Conservation (phyloP, 2,113 vertebrate species). For the Uropsilus gracilis region DNA sequence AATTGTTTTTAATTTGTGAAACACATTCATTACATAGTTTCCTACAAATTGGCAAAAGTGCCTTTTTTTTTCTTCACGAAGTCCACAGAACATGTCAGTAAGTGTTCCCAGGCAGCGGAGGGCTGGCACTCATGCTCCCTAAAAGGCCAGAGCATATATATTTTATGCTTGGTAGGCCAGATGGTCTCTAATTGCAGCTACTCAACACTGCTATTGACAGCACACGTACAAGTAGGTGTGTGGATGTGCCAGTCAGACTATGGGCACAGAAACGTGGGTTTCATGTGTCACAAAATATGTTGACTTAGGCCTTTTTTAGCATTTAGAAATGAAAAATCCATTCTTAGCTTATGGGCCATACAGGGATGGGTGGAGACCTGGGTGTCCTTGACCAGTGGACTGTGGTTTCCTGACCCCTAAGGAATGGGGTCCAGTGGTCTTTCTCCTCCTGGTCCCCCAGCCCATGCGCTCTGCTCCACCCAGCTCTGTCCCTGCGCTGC, state of each 20-base stretch:
- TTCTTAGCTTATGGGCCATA: too few relatives aligned
- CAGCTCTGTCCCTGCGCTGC: neutral
- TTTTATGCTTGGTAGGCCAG: neutral
- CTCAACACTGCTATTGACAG: neutral
- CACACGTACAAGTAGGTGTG: neutral
- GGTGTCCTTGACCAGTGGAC: too few relatives aligned
- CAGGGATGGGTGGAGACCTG: too few relatives aligned
- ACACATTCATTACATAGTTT: neutral
- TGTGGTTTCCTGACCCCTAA: neutral
- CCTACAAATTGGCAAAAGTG: neutral
- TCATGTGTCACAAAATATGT: neutral
- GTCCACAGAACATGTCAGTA: neutral
- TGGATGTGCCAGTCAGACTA: neutral
- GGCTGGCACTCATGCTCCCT: rapidly evolving
- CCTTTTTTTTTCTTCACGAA: neutral
- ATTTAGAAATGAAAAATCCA: too few relatives aligned
- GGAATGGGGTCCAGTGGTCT: neutral
- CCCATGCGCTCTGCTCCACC: neutral
- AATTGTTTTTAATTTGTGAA: neutral
- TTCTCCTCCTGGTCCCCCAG: neutral
- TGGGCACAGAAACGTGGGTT: neutral
- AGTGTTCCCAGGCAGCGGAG: neutral
- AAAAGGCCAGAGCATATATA: neutral
- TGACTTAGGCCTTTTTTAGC: neutral
- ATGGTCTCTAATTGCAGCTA: rapidly evolving